Percentiles rank a stretch among this genome's conserved stretches.
Conservation (phyloP, 2,113 vertebrate genomes). For the Willisornis vidua region DNA sequence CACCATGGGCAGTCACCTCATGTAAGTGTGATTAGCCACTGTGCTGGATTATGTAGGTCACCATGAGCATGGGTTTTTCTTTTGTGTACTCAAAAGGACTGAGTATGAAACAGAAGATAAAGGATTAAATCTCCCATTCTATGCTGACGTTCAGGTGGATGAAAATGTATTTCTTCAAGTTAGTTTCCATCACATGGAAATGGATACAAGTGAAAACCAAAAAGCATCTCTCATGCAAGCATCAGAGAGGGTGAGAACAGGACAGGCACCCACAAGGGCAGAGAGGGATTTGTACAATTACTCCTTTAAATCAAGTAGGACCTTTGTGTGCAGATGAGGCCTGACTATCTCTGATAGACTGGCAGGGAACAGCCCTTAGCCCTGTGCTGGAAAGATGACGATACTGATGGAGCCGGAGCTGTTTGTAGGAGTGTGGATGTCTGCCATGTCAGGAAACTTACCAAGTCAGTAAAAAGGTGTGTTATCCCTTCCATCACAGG, state of each 20-base stretch:
- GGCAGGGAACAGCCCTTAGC: not conserved
- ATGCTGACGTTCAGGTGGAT: not conserved
- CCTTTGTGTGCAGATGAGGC: not conserved
- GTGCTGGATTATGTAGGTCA: not conserved
- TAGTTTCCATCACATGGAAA: not conserved
- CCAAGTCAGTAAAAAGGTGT: not conserved
- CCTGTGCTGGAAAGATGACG: not conserved
- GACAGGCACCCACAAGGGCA: rapidly evolving
- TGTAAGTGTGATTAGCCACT: not conserved
- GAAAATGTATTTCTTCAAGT: not conserved
- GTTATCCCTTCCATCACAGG: not conserved
- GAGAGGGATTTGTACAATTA: not conserved
- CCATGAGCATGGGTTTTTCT: not conserved
- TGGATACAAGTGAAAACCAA: not conserved
- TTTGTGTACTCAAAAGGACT: not conserved
- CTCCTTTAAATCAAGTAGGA: not conserved
- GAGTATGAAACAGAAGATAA: not conserved
- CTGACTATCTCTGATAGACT: not conserved
- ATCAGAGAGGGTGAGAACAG: not conserved
- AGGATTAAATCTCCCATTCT: not conserved
- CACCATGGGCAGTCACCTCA: not conserved
- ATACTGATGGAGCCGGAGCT: not conserved
- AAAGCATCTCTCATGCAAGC: not conserved
- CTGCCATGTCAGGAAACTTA: not conserved
- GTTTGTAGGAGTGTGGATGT: not conserved